Conservation (phyloP, 2,113 vertebrate genomes). For the Spermophilus dauricus region DNA sequence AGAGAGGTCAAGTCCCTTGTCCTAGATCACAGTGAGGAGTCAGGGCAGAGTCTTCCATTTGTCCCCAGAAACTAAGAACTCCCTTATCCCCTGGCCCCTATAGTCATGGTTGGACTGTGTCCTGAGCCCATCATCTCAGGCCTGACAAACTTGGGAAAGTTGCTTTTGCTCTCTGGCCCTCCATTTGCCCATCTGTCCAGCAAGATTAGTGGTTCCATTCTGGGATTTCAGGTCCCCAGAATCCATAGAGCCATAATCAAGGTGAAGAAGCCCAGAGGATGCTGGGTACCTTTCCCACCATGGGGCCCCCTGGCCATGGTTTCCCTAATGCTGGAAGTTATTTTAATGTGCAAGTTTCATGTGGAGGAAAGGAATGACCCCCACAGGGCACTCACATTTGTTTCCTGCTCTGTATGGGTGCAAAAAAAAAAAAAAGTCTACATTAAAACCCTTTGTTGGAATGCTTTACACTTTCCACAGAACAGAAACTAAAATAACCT, state of each 20-base stretch:
- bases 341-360: background rate
- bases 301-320: background rate
- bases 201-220: background rate
- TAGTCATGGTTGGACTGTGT: background rate
- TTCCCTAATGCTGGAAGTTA: background rate
- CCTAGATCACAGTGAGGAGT: background rate
- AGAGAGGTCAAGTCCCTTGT: background rate
- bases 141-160: background rate
- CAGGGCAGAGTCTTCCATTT: background rate
- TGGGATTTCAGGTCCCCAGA: background rate
- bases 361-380: background rate
- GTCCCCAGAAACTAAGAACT: background rate
- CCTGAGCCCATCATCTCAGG: background rate
- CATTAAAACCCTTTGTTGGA: slow-evolving; percentile 94
- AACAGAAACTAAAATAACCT: slow-evolving; percentile 90
- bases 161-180: background rate
- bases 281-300: background rate
- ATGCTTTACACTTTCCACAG: slow-evolving; percentile 94
- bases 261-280: background rate
- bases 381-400: too few relatives aligned
- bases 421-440: slow-evolving; percentile 85
- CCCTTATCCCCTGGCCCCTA: accelerated
- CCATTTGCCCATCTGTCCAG: background rate
- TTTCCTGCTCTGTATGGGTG: too few relatives aligned
- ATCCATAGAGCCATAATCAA: background rate